Conservation (phyloP, 1,140 invertebrate genomes). For the Oryzaephilus surinamensis region DNA sequence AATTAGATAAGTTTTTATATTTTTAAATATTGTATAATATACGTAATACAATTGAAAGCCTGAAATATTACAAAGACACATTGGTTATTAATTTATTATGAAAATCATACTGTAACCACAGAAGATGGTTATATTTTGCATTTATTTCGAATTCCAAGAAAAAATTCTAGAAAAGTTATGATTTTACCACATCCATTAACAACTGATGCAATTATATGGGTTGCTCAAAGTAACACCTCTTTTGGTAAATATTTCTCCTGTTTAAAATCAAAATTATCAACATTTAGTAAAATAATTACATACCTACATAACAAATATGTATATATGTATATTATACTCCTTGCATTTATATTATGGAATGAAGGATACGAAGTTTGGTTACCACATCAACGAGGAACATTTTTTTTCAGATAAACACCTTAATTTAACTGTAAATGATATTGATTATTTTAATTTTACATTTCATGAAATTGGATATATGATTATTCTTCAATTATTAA, state of each 20-base stretch:
- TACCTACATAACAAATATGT: background rate
- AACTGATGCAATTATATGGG: background rate
- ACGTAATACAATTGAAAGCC: no score
- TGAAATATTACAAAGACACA: slow-evolving; percentile 1
- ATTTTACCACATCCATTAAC: slow-evolving; percentile 4
- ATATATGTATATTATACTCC: no score
- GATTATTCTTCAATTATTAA: background rate
- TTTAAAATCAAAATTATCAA: no score
- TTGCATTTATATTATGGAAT: slow-evolving; percentile 6
- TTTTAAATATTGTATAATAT: no score
- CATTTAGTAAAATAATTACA: no score
- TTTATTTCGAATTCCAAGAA: slow-evolving; percentile 2
- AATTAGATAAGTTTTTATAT: background rate
- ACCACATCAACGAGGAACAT: slow-evolving; percentile 2
- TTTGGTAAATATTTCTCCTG: background rate
- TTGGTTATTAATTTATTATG: background rate
- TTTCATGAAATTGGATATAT: slow-evolving; percentile 9
- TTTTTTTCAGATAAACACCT: slow-evolving; percentile 3
- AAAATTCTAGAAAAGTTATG: background rate
- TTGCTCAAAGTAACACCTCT: slow-evolving; percentile 1
- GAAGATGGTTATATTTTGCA: slow-evolving; percentile 7
- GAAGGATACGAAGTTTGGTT: slow-evolving; percentile 8
- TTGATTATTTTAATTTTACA: slow-evolving; percentile 4
- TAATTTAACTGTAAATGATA: background rate
- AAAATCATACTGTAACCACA: slow-evolving; percentile 3